Base-by-base conservation (phyloP, 2,888 invertebrate species). In the Acronicta leporina region DNA sequence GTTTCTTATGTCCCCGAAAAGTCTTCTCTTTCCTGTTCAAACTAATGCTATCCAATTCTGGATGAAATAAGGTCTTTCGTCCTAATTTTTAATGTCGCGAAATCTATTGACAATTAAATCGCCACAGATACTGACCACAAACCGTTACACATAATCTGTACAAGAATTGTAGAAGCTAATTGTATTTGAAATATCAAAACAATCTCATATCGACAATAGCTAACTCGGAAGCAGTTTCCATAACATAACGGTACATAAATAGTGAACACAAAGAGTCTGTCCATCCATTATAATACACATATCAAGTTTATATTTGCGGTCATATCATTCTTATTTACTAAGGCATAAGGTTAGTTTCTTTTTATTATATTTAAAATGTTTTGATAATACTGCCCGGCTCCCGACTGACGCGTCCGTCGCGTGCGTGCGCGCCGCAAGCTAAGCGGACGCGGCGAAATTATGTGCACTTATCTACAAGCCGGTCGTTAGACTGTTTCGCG, bases 361-460 rank as follows among this genome's bases (percentile, higher is more conserved):
- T 38, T 56, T 64, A 33, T 54, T 70, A 64, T 82, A 83, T 63
- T 53, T 51, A 56, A 68, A n/a, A 38, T 70, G 74, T 65, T 68
- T 47, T 69, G 68, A 67, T 76, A 81, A 76, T 75, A 75, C 74
- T 71, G 75, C 56, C 61, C 73, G 82, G 86, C 86, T 89, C 82
- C 88, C 87, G 88, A 79, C 77, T 83, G 88, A 87, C 86, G 88
- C 85, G 83, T 75, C 62, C 68, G 85, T 88, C 87, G 90, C 89
- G 89, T 92, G 94, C 92, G 90, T 92, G 92, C 77, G 85, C 88
- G 90, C 93, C 89, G 75, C 84, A 79, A 87, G 91, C 88, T 70
- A 80, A 80, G 82, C 88, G 90, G 91, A 90, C 89, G 89, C 87
- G 83, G 87, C 80, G 83, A 89, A 92, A 94, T 94, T 94, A 93